Conservation (phyloP, 2,113 vertebrate genomes). For the Spermophilus dauricus region DNA sequence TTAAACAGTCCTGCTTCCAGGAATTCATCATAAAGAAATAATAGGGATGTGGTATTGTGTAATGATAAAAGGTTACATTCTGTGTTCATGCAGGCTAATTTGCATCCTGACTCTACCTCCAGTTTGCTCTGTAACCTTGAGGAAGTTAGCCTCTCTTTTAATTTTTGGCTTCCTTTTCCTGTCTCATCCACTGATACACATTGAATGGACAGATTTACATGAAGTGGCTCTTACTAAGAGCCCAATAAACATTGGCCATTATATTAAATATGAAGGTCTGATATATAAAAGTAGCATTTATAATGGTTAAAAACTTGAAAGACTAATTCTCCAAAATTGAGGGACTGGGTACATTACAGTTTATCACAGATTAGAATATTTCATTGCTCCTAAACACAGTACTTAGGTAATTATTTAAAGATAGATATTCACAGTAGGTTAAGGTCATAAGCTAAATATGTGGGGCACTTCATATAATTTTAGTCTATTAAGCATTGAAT, state of each 20-base stretch:
- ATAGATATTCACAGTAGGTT: neutral
- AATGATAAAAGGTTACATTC: neutral
- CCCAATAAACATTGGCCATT: neutral
- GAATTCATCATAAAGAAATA: neutral
- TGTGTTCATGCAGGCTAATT: neutral
- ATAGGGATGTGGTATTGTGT: too few relatives aligned
- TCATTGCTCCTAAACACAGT: conserved; percentile 16
- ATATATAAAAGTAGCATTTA: conserved; percentile 4
- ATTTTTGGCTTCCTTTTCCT: neutral
- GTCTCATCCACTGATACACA: neutral
- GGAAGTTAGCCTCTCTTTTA: neutral
- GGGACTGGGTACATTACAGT: neutral
- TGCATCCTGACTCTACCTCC: neutral
- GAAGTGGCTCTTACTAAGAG: neutral
- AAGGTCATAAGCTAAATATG: conserved; percentile 48
- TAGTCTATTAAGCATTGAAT: conserved; percentile 32
- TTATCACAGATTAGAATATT: conserved; percentile 8
- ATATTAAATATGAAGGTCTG: neutral
- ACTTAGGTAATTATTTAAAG: conserved; percentile 38
- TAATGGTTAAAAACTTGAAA: conserved; percentile 16
- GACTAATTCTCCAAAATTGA: neutral
- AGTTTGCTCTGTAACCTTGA: neutral
- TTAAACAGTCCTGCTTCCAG: neutral
- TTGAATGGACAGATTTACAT: neutral
- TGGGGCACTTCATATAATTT: neutral